Percentiles rank a stretch among this genome's conserved stretches.
These are phyloP conservation scores for Cairina moschata DNA, from an alignment of 2,113 vertebrate species.

Conservation along the genomic window DNA sequence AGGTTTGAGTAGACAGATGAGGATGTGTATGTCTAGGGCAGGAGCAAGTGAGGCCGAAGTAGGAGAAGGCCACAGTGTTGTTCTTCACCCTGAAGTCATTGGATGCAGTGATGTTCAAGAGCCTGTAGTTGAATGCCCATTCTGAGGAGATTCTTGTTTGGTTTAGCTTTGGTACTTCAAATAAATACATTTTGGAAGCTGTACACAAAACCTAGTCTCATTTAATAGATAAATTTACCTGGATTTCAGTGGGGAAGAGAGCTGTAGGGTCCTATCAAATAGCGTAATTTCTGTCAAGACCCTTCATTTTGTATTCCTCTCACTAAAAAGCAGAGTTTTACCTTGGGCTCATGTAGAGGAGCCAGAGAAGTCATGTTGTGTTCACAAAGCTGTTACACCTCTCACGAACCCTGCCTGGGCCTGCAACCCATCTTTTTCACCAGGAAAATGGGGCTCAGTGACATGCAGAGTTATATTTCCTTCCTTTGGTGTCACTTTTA, in stretches of 20 bases:
- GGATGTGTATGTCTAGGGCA: not conserved
- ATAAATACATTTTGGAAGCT: not conserved
- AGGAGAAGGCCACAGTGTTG: accelerated
- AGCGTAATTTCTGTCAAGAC: not conserved
- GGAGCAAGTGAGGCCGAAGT: accelerated
- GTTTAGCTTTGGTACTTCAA: not conserved
- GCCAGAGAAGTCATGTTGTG: not conserved
- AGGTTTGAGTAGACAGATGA: not conserved
- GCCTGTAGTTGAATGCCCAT: not conserved
- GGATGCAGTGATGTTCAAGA: not conserved
- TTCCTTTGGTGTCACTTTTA: not conserved
- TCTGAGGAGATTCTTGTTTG: not conserved
- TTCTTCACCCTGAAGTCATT: not conserved
- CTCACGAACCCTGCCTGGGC: not conserved
- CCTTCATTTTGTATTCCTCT: not conserved
- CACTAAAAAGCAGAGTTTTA: not conserved
- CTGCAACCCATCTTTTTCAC: not conserved
- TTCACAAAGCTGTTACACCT: not conserved
- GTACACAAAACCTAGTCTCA: not conserved
- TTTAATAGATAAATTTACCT: not conserved
- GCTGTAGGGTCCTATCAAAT: not conserved
- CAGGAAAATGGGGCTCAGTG: not conserved
- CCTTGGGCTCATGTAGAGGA: not conserved
- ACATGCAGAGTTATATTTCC: not conserved
- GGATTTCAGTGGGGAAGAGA: not conserved